A percentile compares a stretch with the other conserved stretches of the same genome.
These are phyloP conservation scores for Orius insidiosus DNA, from an alignment of 1,140 invertebrate genomes.

Conservation along the genomic window DNA sequence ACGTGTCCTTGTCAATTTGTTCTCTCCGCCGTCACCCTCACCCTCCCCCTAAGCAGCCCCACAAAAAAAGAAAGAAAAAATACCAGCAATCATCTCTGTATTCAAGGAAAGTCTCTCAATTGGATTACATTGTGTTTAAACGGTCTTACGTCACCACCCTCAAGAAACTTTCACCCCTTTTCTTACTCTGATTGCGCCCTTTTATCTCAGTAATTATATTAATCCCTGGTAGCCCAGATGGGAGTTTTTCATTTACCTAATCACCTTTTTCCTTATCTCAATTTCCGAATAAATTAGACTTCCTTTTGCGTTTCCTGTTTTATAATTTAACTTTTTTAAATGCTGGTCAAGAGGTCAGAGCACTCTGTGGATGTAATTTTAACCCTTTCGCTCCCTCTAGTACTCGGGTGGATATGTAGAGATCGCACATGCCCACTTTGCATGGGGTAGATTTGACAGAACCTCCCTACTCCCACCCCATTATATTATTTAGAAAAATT, in stretches of 20 bases:
- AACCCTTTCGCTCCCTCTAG: not conserved
- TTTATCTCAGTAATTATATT: constrained; percentile 7
- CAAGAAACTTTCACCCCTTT: not conserved
- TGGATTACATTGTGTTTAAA: constrained; percentile 12
- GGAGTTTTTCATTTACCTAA: constrained; percentile 5
- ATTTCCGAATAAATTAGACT: not conserved
- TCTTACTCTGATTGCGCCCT: constrained; percentile 7
- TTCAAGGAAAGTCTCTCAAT: constrained; percentile 3
- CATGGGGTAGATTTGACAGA: not conserved
- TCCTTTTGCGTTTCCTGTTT: not conserved
- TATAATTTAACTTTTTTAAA: not conserved
- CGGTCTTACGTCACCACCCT: constrained; percentile 2
- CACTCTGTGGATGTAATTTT: constrained; percentile 1
- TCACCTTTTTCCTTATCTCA: constrained; percentile 1
- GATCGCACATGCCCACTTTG: constrained; percentile 8
- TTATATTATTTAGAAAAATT: too few relatives aligned
- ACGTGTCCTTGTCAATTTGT: constrained; percentile 9
- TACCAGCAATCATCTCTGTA: constrained; percentile 5
- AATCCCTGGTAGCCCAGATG: constrained; percentile 3
- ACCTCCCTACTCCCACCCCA: not conserved
- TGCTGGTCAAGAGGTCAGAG: constrained; percentile 1
- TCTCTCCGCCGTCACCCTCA: not conserved
- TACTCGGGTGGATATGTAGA: constrained; percentile 4
- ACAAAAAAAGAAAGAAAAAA: constrained; percentile 1
- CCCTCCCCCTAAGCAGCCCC: not conserved